These are phyloP conservation scores for Troglohyphantes excavatus DNA, from an alignment of 2,888 invertebrate species.

Conservation along the genomic window DNA sequence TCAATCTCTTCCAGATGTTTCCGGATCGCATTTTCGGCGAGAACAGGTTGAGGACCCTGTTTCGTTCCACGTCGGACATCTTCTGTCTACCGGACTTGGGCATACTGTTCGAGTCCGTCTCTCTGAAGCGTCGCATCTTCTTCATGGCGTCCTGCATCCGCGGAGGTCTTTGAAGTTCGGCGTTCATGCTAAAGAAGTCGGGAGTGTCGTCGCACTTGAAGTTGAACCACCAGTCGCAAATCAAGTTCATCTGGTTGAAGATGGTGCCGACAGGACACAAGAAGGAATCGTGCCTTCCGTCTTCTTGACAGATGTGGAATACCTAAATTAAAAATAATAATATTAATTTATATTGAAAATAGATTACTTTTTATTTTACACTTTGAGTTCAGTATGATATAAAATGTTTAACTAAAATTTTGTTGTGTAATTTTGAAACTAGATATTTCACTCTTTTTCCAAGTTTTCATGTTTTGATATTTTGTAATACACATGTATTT, in stretches of 20 bases:
- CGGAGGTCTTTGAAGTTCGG: slow-evolving; percentile 85
- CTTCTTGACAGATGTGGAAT: slow-evolving; percentile 93
- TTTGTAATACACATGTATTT: no score
- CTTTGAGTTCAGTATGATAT: no score
- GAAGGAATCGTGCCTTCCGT: slow-evolving; percentile 93
- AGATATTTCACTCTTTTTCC: no score
- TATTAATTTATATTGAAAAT: not conserved
- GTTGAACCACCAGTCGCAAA: slow-evolving; percentile 97
- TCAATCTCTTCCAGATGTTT: slow-evolving; percentile 29
- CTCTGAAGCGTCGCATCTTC: slow-evolving; percentile 37
- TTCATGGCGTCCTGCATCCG: slow-evolving; percentile 33
- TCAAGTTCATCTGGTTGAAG: slow-evolving; percentile 93
- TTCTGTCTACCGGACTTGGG: not conserved
- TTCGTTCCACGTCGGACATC: not conserved
- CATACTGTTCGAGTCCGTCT: not conserved
- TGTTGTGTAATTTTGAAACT: not conserved
- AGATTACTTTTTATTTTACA: no score
- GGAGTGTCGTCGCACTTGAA: slow-evolving; percentile 93
- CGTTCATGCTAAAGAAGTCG: slow-evolving; percentile 90
- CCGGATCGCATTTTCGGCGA: slow-evolving; percentile 25
- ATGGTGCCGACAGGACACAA: slow-evolving; percentile 95
- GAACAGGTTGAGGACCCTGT: slow-evolving; percentile 39
- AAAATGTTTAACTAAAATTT: no score
- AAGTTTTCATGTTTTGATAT: no score
- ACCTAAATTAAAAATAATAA: slow-evolving; percentile 53